Conservation (phyloP, 2,888 invertebrate species). For the Zelleria hepariella region DNA sequence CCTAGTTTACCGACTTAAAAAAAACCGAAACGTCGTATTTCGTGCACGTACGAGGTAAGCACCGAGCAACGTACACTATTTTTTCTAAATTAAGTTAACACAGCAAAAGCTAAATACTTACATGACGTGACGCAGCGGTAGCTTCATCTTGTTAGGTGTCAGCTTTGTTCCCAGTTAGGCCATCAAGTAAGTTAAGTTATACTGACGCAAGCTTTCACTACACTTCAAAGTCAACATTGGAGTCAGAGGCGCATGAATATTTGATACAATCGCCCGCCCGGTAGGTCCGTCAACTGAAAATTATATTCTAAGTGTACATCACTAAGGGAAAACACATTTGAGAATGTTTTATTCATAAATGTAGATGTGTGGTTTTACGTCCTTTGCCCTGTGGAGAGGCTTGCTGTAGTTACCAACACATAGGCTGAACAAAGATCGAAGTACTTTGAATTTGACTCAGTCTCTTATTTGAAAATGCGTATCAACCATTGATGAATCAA, state of each 20-base stretch:
- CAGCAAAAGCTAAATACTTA: too few species aligned
- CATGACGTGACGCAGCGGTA: neutral
- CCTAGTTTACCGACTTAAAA: too few species aligned
- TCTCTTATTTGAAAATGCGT: too few species aligned
- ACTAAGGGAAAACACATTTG: conserved; percentile 9
- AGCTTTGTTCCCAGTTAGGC: neutral
- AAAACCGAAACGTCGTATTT: too few species aligned
- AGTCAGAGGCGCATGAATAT: conserved; percentile 30
- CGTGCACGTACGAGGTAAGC: too few species aligned
- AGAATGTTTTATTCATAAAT: neutral
- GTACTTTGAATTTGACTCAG: too few species aligned
- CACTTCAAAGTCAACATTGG: conserved; percentile 13
- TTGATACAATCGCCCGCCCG: conserved; percentile 12
- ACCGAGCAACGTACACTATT: too few species aligned
- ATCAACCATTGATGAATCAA: too few species aligned
- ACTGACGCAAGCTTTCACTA: neutral
- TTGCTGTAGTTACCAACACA: too few species aligned
- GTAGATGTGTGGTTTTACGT: neutral
- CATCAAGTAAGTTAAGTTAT: neutral
- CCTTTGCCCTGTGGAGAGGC: neutral
- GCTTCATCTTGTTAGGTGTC: neutral
- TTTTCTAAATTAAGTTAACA: too few species aligned
- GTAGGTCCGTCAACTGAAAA: neutral
- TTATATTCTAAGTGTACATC: conserved; percentile 7
- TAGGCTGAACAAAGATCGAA: too few species aligned